A percentile compares a stretch with the other conserved stretches of the same genome.
phyloP scores from a whole-genome alignment of 2,113 vertebrate species.

The Heteronetta atricapilla region DNA sequence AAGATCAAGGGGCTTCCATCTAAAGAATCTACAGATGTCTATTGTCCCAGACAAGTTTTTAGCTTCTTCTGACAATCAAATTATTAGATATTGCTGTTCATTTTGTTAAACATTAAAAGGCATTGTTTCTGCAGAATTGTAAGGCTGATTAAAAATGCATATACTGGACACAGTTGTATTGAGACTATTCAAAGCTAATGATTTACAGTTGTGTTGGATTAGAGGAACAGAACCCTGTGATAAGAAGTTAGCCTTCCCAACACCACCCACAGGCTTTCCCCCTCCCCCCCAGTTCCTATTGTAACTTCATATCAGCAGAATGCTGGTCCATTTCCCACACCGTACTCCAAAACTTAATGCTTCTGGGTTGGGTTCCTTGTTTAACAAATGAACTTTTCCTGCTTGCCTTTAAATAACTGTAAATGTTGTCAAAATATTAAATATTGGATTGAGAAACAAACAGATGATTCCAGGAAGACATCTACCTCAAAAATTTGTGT shows the following conservation, averaged over 20 bases:
- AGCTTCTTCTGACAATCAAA: conserved; percentile 42
- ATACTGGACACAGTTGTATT: neutral
- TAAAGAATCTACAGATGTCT: conserved; percentile 24
- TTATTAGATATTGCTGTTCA: conserved; percentile 15
- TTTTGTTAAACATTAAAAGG: conserved; percentile 34
- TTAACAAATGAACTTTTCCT: neutral
- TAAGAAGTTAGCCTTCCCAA: neutral
- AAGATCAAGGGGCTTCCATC: neutral
- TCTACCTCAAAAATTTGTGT: neutral
- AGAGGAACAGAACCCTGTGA: neutral
- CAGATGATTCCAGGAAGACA: neutral
- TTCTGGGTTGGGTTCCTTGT: neutral
- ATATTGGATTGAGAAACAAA: neutral
- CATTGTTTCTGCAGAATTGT: conserved; percentile 41
- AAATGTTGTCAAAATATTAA: neutral
- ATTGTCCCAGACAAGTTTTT: conserved; percentile 18
- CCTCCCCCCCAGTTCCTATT: neutral
- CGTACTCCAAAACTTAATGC: neutral
- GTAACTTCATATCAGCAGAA: neutral
- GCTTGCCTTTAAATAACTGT: neutral
- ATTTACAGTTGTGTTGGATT: neutral
- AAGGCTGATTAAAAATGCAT: conserved; percentile 1
- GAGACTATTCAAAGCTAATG: neutral
- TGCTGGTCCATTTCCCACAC: neutral
- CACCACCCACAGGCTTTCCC: neutral